A percentile compares a stretch with the other conserved stretches of the same genome.
Evolutionary conservation across 2,113 vertebrate species (phyloP).

Genomic region (Cynopterus brachyotis): DNA sequence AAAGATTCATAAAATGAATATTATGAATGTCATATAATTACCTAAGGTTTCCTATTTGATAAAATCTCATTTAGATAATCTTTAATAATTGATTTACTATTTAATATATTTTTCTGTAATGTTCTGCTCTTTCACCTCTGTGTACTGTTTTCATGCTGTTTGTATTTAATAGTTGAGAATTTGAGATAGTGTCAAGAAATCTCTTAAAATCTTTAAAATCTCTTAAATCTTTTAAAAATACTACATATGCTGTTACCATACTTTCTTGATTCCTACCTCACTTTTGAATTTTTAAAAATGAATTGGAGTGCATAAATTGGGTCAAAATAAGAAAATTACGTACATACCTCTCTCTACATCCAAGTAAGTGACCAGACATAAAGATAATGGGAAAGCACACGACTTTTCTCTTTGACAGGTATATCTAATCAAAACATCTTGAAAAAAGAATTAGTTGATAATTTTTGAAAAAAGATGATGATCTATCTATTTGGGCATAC

Average conservation of each 20-base stretch:
- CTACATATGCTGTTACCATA: not conserved
- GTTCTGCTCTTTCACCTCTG: not conserved
- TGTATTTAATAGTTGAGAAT: not conserved
- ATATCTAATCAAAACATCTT: not conserved
- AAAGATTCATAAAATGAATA: not conserved
- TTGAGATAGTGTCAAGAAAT: not conserved
- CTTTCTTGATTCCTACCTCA: not conserved
- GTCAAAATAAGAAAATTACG: not conserved
- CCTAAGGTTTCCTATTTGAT: not conserved
- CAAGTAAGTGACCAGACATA: not conserved
- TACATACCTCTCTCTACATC: not conserved
- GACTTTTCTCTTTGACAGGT: not conserved
- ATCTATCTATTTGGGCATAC: not conserved
- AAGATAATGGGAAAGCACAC: not conserved
- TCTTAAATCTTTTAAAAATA: constrained; percentile 30
- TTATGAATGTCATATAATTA: not conserved
- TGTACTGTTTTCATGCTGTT: not conserved
- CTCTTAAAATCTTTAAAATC: constrained; percentile 17
- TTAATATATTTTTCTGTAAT: not conserved
- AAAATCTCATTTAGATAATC: not conserved
- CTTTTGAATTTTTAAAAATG: constrained; percentile 39
- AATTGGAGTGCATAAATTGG: not conserved
- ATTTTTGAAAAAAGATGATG: not conserved
- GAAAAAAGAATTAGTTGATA: not conserved
- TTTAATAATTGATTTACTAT: not conserved